Conservation (phyloP, 2,888 invertebrate genomes). For the Lithophane ornitopus region DNA sequence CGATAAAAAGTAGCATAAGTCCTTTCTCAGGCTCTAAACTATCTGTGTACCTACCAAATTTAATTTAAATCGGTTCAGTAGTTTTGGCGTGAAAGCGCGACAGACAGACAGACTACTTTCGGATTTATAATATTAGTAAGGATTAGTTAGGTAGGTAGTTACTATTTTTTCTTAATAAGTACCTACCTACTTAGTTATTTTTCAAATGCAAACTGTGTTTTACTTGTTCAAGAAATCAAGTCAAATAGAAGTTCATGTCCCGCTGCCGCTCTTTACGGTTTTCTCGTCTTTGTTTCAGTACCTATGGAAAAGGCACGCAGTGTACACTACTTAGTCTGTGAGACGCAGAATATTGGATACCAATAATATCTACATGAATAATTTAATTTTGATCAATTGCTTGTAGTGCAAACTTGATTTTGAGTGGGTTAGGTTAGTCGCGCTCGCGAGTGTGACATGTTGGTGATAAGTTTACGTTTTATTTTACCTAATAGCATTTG, state of each 20-base stretch:
- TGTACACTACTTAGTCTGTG: too few species aligned
- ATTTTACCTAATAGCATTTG: constrained; percentile 40
- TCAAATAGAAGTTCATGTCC: background rate
- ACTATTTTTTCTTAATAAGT: background rate
- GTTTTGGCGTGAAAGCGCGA: too few species aligned
- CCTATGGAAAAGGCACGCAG: constrained; percentile 28
- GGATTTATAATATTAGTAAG: too few species aligned
- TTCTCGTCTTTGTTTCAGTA: constrained; percentile 18
- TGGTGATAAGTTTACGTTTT: constrained; percentile 56
- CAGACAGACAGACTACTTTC: too few species aligned
- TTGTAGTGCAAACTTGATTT: constrained; percentile 47
- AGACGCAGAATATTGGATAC: constrained; percentile 43
- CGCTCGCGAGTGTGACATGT: constrained; percentile 42
- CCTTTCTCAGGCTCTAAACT: too few species aligned
- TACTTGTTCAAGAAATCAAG: background rate
- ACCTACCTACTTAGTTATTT: too few species aligned
- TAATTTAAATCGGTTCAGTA: too few species aligned
- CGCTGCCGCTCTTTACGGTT: background rate
- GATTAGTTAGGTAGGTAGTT: too few species aligned
- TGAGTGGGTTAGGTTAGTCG: constrained; percentile 39
- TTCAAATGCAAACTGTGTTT: background rate
- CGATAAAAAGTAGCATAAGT: too few species aligned
- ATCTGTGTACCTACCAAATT: too few species aligned
- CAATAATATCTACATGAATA: constrained; percentile 17
- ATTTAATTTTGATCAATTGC: constrained; percentile 37